Evolutionary conservation across 2,113 vertebrate genomes (phyloP), one percentile per base, ranked within the genome.

Genomic region (Dicerorhinus sumatrensis): DNA sequence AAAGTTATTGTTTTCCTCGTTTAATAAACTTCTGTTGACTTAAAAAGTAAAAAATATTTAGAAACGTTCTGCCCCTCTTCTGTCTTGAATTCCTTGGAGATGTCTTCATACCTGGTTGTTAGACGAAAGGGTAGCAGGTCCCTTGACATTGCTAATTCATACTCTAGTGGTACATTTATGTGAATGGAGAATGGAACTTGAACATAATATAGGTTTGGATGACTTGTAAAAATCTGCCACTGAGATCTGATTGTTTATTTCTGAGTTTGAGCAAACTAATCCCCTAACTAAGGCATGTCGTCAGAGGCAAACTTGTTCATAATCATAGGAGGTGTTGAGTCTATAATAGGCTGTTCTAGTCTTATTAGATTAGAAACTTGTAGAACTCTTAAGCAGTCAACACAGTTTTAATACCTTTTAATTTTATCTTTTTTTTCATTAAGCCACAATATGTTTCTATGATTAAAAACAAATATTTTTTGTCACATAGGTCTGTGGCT

Each of bases 351-450:
- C 51, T 54, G 51, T 54, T 13, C 51, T 54, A 13, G 27, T 31
- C 31, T 86, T 84, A 17, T 42, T 79, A 69, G 16, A 17, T 91
- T 82, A 91, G 42, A 88, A 86, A 82, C 14, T 2, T 85, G 8
- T 10, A 91, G n/a, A 83, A 73, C 9, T 54, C 16, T 89, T 79
- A 39, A 69, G 3, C 39, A 76, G 21, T 48, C 58, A 51, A 25
- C 39, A 62, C 0, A 31, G 13, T 69, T 73, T 63, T 69, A 63
- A 65, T 63, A 13, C 2, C 29, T 77, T 93, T 93, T 21, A 54
- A 81, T 58, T 86, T 81, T 33, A 63, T 39, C 21, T 31, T 83
- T 93, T 83, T 93, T 88, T 39, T 77, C 13, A 86, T 69, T 72
- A 94, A 94, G 27, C 17, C 31, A 56, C 48, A 94, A 29, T 72